Percentiles rank a stretch among this genome's conserved stretches.
Evolutionary conservation across 2,113 vertebrate genomes (phyloP).

Genomic region (Apteryx mantelli): DNA sequence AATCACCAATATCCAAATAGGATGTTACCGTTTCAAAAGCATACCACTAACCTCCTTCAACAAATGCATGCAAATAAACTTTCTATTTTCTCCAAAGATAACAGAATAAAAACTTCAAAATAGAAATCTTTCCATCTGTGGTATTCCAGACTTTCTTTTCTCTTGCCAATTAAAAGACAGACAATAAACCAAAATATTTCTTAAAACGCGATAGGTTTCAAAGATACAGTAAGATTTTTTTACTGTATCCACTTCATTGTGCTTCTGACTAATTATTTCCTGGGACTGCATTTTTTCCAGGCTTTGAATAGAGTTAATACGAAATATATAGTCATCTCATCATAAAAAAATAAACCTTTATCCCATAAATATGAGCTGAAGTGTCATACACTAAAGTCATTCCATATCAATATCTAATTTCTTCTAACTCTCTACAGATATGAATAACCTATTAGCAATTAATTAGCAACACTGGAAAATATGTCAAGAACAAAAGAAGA

Average conservation of each 20-base stretch:
- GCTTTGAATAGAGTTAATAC: neutral
- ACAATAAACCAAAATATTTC: neutral
- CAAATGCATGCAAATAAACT: neutral
- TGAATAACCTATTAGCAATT: neutral
- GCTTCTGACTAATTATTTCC: neutral
- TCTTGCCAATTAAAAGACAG: neutral
- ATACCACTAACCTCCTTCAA: neutral
- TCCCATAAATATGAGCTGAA: neutral
- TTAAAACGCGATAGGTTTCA: neutral
- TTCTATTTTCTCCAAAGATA: neutral
- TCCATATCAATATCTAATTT: neutral
- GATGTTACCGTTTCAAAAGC: neutral
- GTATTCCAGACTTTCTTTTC: neutral
- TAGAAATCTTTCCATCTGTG: neutral
- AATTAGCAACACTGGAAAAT: neutral
- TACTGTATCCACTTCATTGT: neutral
- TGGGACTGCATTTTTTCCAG: neutral
- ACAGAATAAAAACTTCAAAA: neutral
- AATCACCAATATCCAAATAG: neutral
- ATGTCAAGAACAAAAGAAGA: neutral
- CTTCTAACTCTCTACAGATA: neutral
- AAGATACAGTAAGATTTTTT: neutral
- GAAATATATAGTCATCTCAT: neutral
- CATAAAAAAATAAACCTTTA: neutral
- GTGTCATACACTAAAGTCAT: neutral